These are phyloP conservation scores for Parazoanthus atlanticus DNA, from an alignment of 92 coral and sea anemone genomes.

Conservation along the genomic window DNA sequence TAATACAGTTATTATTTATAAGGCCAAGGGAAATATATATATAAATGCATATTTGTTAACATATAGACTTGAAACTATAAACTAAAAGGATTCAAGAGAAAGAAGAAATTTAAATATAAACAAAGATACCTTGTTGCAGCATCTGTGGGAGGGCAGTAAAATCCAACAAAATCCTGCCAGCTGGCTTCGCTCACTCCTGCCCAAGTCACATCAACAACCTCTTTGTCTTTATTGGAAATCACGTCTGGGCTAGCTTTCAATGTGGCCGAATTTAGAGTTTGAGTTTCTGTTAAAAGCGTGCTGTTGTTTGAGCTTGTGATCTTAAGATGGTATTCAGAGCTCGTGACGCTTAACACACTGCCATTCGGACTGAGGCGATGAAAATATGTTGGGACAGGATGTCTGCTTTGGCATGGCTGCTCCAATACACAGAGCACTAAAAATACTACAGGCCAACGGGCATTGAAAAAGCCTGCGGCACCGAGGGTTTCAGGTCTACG, in stretches of 20 bases:
- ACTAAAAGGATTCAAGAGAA: no score
- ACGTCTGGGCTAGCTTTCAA: constrained; percentile 59
- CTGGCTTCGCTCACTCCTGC: constrained; percentile 60
- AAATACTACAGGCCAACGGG: no score
- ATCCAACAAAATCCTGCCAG: constrained; percentile 68
- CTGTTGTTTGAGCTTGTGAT: constrained; percentile 23
- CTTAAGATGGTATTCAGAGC: constrained; percentile 15
- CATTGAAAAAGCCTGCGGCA: not conserved
- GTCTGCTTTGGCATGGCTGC: not conserved
- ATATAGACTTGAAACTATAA: no score
- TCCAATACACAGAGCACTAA: not conserved
- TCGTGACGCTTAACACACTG: constrained; percentile 4
- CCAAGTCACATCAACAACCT: constrained; percentile 76
- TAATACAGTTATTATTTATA: no score
- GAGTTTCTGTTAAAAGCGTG: not conserved
- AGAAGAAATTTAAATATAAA: no score
- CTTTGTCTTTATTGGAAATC: constrained; percentile 60
- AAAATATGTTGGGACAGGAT: constrained; percentile 45
- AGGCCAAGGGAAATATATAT: no score
- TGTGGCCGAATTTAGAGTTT: not conserved
- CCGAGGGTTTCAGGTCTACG: not conserved
- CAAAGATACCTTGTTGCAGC: constrained; percentile 58
- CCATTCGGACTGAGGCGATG: constrained; percentile 36
- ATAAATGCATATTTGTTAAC: no score
- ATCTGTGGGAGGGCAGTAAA: constrained; percentile 87